Conservation (phyloP, 1,140 invertebrate genomes). For the Oreohelix idahoensis region DNA sequence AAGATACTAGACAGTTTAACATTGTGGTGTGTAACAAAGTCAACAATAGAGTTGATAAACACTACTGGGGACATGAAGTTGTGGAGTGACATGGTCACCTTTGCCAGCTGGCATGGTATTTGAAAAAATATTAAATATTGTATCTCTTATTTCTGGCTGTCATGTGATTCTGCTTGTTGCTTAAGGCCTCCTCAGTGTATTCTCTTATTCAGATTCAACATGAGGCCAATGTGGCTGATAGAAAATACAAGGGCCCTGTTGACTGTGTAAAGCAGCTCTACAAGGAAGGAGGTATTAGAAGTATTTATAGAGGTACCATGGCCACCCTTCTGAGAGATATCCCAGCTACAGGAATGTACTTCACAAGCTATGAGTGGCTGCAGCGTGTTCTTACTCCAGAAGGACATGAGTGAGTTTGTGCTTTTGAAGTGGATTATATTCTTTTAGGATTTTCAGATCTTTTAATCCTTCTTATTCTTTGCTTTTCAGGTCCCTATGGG, state of each 20-base stretch:
- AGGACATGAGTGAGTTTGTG: constrained; percentile 59
- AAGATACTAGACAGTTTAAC: too few relatives aligned
- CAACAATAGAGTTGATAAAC: too few relatives aligned
- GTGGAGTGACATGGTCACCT: too few relatives aligned
- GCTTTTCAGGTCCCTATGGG: too few relatives aligned
- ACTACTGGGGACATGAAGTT: too few relatives aligned
- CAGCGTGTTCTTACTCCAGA: constrained; percentile 81
- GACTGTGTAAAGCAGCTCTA: constrained; percentile 94
- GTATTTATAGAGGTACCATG: constrained; percentile 94
- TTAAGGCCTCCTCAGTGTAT: neutral
- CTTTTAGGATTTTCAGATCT: too few relatives aligned
- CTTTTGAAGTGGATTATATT: neutral
- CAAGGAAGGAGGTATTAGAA: constrained; percentile 92
- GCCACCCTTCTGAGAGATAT: constrained; percentile 96
- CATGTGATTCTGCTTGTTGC: too few relatives aligned
- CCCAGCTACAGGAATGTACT: constrained; percentile 97
- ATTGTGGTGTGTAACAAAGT: too few relatives aligned
- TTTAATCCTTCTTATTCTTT: too few relatives aligned
- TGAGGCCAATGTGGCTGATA: constrained; percentile 75
- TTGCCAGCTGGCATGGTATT: too few relatives aligned
- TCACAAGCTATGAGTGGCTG: constrained; percentile 94
- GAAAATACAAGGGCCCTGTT: constrained; percentile 92
- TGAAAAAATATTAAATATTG: too few relatives aligned
- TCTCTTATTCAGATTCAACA: constrained; percentile 72
- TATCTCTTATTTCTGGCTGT: too few relatives aligned